A percentile compares a stretch with the other conserved stretches of the same genome.
These are phyloP conservation scores for Norana najaformis DNA, from an alignment of 2,888 invertebrate species.

Conservation along the genomic window DNA sequence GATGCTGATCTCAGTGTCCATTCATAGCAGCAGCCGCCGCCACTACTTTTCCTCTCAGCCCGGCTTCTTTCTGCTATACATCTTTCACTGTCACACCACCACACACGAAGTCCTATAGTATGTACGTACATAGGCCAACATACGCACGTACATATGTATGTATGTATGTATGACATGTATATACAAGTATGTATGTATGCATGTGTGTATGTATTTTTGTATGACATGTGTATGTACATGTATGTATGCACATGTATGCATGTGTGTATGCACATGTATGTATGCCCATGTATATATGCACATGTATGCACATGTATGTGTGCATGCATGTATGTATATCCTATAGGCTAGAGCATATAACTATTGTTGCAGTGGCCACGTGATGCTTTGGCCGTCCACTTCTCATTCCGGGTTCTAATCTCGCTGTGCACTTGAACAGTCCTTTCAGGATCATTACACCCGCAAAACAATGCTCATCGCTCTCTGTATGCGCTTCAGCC, in stretches of 20 bases:
- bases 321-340: background rate
- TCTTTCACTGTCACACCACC: background rate
- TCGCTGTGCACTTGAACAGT: too few relatives aligned
- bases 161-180: conserved; percentile 16
- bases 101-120: background rate
- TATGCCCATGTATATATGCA: background rate
- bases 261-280: too few relatives aligned
- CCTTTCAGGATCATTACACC: too few relatives aligned
- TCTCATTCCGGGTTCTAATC: too few relatives aligned
- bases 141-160: background rate
- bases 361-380: too few relatives aligned
- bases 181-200: background rate
- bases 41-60: too few relatives aligned
- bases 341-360: too few relatives aligned
- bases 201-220: background rate
- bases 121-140: background rate
- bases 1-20: background rate
- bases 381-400: too few relatives aligned
- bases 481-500: too few relatives aligned
- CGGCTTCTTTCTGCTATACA: too few relatives aligned
- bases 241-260: background rate
- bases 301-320: background rate
- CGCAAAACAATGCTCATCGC: too few relatives aligned
- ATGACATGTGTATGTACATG: background rate
- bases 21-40: background rate